Conservation (phyloP, 2,797 vertebrate species). For the Anabas testudineus region DNA sequence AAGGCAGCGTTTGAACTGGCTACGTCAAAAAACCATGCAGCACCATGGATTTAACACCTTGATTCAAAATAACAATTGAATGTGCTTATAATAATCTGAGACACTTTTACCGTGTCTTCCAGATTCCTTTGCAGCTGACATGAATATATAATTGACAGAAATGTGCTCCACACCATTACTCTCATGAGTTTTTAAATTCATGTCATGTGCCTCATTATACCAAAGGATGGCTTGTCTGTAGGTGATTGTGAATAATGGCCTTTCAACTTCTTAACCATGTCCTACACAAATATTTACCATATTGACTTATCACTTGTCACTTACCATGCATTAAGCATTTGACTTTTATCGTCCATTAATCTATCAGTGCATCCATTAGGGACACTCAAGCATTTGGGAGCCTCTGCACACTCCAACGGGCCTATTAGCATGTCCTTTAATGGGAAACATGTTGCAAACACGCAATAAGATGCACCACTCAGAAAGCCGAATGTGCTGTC, state of each 20-base stretch:
- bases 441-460: conserved; percentile 63
- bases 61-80: conserved; percentile 24
- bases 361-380: conserved; percentile 78
- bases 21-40: not conserved
- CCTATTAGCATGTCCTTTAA: conserved; percentile 72
- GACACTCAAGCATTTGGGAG: conserved; percentile 67
- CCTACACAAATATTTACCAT: conserved; percentile 78
- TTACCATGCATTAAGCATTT: conserved; percentile 75
- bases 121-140: conserved; percentile 31
- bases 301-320: conserved; percentile 78
- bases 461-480: conserved; percentile 48
- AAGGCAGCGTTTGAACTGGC: not conserved
- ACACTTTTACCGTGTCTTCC: conserved; percentile 19
- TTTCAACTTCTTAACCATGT: conserved; percentile 70
- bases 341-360: conserved; percentile 80
- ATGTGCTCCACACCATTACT: conserved; percentile 48
- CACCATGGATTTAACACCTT: conserved; percentile 8
- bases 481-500: conserved; percentile 50
- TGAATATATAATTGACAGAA: conserved; percentile 42
- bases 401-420: conserved; percentile 62
- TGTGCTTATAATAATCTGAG: conserved; percentile 30
- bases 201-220: conserved; percentile 57
- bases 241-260: conserved; percentile 69
- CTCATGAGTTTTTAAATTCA: conserved; percentile 54
- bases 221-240: conserved; percentile 54